A percentile compares a stretch with the other conserved stretches of the same genome.
phyloP scores from a whole-genome alignment of 2,888 invertebrate species.

The Isoperla grammatica region DNA sequence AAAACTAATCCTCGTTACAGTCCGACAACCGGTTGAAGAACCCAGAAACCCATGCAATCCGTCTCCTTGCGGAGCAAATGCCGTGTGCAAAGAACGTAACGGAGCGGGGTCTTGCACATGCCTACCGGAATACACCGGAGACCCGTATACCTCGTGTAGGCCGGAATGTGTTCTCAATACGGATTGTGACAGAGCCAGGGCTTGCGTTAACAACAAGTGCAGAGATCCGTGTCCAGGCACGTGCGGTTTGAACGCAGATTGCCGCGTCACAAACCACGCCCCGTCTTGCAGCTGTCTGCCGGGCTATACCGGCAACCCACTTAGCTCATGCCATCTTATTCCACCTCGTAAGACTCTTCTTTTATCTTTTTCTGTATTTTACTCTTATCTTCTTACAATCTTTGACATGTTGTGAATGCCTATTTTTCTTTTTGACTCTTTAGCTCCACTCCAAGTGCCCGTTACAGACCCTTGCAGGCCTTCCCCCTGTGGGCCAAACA shows the following conservation, averaged over 20 bases:
- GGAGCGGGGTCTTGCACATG: conserved; percentile 79
- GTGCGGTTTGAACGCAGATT: conserved; percentile 78
- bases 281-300: conserved; percentile 69
- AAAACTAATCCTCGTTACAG: conserved; percentile 23
- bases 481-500: conserved; percentile 78
- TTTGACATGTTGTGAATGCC: conserved; percentile 1
- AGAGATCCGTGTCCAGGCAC: conserved; percentile 76
- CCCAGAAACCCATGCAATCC: conserved; percentile 55
- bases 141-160: conserved; percentile 73
- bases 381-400: conserved; percentile 17
- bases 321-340: conserved; percentile 59
- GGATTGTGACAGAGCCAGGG: conserved; percentile 69
- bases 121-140: conserved; percentile 75
- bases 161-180: conserved; percentile 80
- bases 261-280: conserved; percentile 74
- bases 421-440: conserved; percentile 4
- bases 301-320: conserved; percentile 74
- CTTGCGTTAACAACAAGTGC: conserved; percentile 80
- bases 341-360: conserved; percentile 27
- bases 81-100: conserved; percentile 73
- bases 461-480: conserved; percentile 61
- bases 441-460: conserved; percentile 33
- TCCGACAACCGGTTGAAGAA: conserved; percentile 32
- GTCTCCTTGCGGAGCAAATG: conserved; percentile 63
- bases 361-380: conserved; percentile 4